A percentile compares a stretch with the other conserved stretches of the same genome.
Conservation (phyloP, 2,113 vertebrate species). For the Capreolus pygargus region DNA sequence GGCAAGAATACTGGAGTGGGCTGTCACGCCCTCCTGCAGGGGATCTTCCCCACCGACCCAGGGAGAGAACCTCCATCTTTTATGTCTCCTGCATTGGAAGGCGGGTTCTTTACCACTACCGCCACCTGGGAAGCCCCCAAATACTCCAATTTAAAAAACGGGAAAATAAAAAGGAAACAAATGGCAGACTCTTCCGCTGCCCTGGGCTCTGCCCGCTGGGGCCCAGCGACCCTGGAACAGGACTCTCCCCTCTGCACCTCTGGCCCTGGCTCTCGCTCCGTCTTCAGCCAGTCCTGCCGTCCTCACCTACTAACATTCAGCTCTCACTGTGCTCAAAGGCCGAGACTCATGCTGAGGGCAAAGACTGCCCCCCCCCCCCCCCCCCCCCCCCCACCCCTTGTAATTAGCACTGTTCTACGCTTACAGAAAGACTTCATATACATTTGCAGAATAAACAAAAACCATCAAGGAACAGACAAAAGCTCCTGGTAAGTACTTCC, state of each 20-base stretch:
- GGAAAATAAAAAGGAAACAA: accelerated
- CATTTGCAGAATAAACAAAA: background rate
- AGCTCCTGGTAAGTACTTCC: background rate
- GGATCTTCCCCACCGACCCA: background rate
- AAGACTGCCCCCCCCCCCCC: background rate
- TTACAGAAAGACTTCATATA: background rate
- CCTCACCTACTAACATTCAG: background rate
- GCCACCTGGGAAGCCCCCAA: background rate
- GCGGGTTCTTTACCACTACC: background rate
- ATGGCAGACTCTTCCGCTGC: accelerated
- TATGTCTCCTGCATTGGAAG: background rate
- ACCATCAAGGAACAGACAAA: background rate
- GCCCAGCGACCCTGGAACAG: background rate
- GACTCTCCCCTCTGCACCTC: accelerated
- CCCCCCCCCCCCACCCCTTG: background rate
- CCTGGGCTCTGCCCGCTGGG: accelerated
- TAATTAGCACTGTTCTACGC: background rate
- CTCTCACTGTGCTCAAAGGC: background rate
- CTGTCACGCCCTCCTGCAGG: background rate
- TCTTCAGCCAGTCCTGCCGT: too few relatives aligned
- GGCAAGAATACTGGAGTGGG: background rate
- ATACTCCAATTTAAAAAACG: background rate
- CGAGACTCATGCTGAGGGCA: background rate
- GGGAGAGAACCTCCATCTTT: background rate
- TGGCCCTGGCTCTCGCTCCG: background rate